Evolutionary conservation across 2,888 invertebrate genomes (phyloP), one percentile per base, ranked within the genome.

Genomic region (Harpalus rubripes): DNA sequence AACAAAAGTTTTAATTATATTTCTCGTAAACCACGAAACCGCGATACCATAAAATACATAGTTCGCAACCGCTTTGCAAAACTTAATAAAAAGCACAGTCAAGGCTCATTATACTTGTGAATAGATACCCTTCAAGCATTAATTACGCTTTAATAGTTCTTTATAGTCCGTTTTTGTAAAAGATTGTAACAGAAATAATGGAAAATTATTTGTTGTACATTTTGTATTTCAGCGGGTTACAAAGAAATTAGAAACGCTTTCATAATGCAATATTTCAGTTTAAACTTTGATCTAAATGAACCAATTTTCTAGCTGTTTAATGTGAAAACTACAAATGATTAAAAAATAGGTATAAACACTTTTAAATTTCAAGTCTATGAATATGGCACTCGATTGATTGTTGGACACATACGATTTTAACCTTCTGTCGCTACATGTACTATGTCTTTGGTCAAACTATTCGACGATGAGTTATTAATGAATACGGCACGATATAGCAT

Each of bases 11-110:
- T 44, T 74, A 74, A 74, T 74, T 74, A 74, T 74, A 74, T 74
- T 74, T 44, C 72, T 74, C 44, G 22, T 44, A 74, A 74, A 74
- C 72, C 72, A n/a, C 72, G 18, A 74, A 74, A 74, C 72, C 72
- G 41, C 72, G 72, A 74, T 74, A 44, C 44, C 72, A 74, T 74
- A 44, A 74, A 74, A 74, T 68, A 39, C 68, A 68, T 74, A 74
- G 72, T 74, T 44, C 22, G 16, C 41, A 74, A 74, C 44, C 41
- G 72, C 72, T 74, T 74, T 44, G 16, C 72, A 52, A 68, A 74
- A 74, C 72, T 74, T 74, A 68, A 68, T 74, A 74, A 74, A 74
- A 74, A 74, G 72, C 72, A 44, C 41, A 74, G 72, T 52, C 72
- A 74, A 44, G 72, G 18, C 72, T 74, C 72, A 18, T 74, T 74